Percentiles rank a stretch among this genome's conserved stretches.
Evolutionary conservation across 2,888 invertebrate genomes (phyloP).

Genomic region (Dynastes maya): DNA sequence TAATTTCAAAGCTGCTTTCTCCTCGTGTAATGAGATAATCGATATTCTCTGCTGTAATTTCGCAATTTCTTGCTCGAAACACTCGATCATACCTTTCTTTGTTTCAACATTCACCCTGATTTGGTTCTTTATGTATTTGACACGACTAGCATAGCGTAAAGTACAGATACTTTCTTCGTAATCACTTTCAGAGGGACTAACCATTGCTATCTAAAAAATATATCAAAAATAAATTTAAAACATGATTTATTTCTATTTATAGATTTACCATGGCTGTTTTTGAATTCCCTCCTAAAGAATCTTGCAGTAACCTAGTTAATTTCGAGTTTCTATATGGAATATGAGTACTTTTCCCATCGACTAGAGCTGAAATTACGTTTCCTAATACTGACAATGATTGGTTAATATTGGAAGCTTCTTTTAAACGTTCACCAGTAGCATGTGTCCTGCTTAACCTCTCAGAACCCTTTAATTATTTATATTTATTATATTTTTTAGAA

Average conservation of each 20-base stretch:
- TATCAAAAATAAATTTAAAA: constrained; percentile 1
- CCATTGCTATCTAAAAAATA: constrained; percentile 87
- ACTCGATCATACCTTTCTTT: constrained; percentile 94
- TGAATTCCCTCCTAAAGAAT: constrained; percentile 97
- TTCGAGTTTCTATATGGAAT: constrained; percentile 99
- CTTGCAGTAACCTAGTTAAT: constrained; percentile 93
- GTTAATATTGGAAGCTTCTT: constrained; percentile 99
- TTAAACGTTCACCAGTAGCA: constrained; percentile 91
- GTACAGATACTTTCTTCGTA: constrained; percentile 98
- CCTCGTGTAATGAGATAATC: constrained; percentile 63
- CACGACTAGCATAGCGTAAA: constrained; percentile 95
- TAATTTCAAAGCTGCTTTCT: constrained; percentile 61
- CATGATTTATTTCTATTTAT: neutral
- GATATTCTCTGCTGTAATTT: constrained; percentile 86
- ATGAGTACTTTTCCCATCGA: constrained; percentile 97
- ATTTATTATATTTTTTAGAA: no score
- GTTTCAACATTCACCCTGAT: constrained; percentile 98
- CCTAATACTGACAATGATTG: constrained; percentile 97
- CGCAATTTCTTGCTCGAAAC: constrained; percentile 97
- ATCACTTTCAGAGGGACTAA: constrained; percentile 97
- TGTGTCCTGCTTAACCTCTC: constrained; percentile 98
- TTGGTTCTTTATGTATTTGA: constrained; percentile 97
- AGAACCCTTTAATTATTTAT: constrained; percentile 81
- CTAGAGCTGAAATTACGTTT: constrained; percentile 98
- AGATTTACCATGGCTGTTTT: constrained; percentile 89